Percentiles rank a stretch among this genome's conserved stretches.
Conservation (phyloP, 2,888 invertebrate genomes). For the Nasonia oneida region DNA sequence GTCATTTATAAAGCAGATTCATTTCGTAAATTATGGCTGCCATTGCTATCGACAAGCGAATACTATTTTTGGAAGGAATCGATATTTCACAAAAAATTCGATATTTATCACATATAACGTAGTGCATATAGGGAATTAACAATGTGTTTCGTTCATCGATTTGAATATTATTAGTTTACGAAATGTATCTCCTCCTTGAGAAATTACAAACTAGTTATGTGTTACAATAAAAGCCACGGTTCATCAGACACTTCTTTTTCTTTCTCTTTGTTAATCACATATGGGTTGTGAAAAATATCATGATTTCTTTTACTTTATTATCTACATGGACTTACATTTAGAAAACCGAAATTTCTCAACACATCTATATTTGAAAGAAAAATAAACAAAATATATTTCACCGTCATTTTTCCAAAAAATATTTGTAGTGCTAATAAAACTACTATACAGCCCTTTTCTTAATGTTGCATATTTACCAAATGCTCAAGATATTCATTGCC, state of each 20-base stretch:
- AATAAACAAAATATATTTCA: not conserved
- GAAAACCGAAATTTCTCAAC: conserved; percentile 11
- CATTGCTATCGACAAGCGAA: conserved; percentile 55
- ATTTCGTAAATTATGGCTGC: conserved; percentile 68
- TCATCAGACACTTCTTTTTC: conserved; percentile 29
- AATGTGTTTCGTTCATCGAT: conserved; percentile 52
- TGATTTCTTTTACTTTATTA: conserved; percentile 38
- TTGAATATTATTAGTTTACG: conserved; percentile 57
- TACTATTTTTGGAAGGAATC: conserved; percentile 32
- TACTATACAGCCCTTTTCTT: not conserved
- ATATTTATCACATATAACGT: conserved; percentile 54
- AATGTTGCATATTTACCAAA: not conserved
- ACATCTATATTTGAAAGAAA: not conserved
- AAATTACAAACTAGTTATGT: conserved; percentile 43
- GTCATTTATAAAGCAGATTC: conserved; percentile 53
- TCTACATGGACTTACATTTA: conserved; percentile 31
- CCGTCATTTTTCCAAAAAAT: not conserved
- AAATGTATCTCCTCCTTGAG: conserved; percentile 60
- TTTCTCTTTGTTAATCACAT: conserved; percentile 15
- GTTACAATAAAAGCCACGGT: conserved; percentile 55
- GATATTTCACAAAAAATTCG: conserved; percentile 40
- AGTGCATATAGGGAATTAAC: conserved; percentile 51
- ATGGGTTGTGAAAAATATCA: conserved; percentile 54
- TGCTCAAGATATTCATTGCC: not conserved
- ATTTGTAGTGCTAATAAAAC: not conserved